Percentiles rank a stretch among this genome's conserved stretches.
Conservation (phyloP, 2,113 vertebrate genomes). For the Eidolon helvum region DNA sequence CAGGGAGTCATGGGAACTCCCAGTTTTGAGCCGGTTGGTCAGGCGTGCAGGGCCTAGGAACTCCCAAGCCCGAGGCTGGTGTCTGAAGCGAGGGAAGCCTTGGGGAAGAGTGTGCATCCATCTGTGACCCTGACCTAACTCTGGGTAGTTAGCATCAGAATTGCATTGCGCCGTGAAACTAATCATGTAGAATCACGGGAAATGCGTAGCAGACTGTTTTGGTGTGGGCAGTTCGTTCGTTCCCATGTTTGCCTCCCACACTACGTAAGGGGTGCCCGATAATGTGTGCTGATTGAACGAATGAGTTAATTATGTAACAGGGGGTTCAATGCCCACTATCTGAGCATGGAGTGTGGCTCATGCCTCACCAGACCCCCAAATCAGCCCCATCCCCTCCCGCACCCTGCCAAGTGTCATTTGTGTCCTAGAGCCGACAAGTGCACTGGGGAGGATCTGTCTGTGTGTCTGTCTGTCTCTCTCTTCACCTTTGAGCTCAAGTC, state of each 20-base stretch:
- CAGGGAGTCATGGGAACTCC: background rate
- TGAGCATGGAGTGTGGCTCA: rapidly evolving
- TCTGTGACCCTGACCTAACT: background rate
- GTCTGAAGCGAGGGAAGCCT: background rate
- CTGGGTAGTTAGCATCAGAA: background rate
- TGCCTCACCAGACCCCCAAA: background rate
- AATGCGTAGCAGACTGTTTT: no score
- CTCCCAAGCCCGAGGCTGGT: background rate
- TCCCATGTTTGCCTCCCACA: rapidly evolving
- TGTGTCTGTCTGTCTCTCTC: background rate
- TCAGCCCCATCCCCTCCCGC: background rate
- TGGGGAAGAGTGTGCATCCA: background rate
- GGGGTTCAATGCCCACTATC: background rate
- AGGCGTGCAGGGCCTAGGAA: background rate
- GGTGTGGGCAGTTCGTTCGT: background rate
- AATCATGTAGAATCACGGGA: background rate
- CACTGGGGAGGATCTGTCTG: background rate
- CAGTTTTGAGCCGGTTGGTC: background rate
- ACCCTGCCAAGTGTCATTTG: background rate
- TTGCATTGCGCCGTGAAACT: rapidly evolving
- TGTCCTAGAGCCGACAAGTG: background rate
- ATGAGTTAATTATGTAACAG: background rate
- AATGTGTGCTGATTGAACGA: background rate
- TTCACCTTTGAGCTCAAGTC: background rate
- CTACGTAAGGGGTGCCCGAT: background rate